These are phyloP conservation scores for Apistogramma diplotaenia DNA, from an alignment of 2,113 vertebrate species.

Conservation along the genomic window DNA sequence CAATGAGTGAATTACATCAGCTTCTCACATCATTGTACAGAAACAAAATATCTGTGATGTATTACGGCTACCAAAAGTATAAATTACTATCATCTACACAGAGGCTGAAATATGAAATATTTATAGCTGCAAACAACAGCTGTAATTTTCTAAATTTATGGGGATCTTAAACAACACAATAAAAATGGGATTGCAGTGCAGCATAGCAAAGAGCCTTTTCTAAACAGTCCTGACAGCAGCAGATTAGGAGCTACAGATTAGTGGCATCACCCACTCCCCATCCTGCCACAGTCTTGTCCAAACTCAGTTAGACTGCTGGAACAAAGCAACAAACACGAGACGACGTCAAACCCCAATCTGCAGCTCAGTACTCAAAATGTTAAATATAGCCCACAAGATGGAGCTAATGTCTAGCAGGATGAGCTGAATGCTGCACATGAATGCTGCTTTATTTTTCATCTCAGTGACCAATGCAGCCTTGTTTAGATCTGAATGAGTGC, in stretches of 20 bases:
- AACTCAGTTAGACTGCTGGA: background rate
- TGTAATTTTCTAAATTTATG: background rate
- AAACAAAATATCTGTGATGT: background rate
- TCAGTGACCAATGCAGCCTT: constrained; percentile 14
- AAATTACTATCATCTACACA: background rate
- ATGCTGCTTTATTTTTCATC: constrained; percentile 22
- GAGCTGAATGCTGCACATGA: background rate
- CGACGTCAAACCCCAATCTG: background rate
- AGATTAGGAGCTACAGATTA: background rate
- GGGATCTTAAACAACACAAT: background rate
- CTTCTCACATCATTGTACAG: background rate
- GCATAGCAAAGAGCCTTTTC: background rate
- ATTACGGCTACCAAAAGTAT: background rate
- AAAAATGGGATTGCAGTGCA: background rate
- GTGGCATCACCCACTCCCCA: background rate
- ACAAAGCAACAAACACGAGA: background rate
- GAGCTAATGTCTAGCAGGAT: constrained; percentile 31
- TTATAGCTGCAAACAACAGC: background rate
- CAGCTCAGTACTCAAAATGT: background rate
- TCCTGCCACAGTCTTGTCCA: background rate
- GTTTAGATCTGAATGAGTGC: background rate
- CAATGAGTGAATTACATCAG: background rate
- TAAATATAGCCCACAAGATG: constrained; percentile 63
- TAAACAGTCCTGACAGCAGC: background rate
- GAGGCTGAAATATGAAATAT: background rate